These are phyloP conservation scores for Venusia cambrica DNA, from an alignment of 2,888 invertebrate genomes.

Conservation along the genomic window DNA sequence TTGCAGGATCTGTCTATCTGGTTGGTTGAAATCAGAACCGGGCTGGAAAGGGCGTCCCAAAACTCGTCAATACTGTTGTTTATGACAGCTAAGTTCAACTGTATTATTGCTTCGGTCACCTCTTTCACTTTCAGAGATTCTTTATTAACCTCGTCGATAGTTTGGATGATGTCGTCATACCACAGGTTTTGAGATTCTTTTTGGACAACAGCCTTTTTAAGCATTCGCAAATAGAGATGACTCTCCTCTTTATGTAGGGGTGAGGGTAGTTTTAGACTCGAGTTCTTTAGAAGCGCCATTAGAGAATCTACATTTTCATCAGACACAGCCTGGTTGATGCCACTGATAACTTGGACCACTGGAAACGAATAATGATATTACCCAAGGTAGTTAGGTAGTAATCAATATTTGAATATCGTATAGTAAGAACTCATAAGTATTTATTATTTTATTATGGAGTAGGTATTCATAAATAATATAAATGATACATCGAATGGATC, in stretches of 20 bases:
- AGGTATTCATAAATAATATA: too few relatives aligned
- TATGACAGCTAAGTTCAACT: conserved; percentile 63
- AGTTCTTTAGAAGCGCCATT: conserved; percentile 68
- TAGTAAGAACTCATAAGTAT: too few relatives aligned
- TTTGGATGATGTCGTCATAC: conserved; percentile 79
- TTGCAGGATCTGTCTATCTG: conserved; percentile 58
- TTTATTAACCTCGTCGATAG: conserved; percentile 65
- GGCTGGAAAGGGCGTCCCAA: conserved; percentile 55
- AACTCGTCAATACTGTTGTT: conserved; percentile 64
- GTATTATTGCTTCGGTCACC: conserved; percentile 64
- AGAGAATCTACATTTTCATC: conserved; percentile 74
- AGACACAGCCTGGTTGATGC: conserved; percentile 82
- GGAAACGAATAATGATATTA: conserved; percentile 41
- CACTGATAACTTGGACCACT: conserved; percentile 80
- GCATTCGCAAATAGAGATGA: conserved; percentile 74
- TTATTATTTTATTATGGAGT: too few relatives aligned
- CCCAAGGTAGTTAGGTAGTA: too few relatives aligned
- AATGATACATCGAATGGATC: too few relatives aligned
- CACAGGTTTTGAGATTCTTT: conserved; percentile 81
- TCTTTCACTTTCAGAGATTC: conserved; percentile 75
- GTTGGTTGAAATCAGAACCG: conserved; percentile 44
- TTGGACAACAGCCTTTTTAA: conserved; percentile 70
- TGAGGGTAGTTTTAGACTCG: conserved; percentile 64
- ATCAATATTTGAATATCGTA: too few relatives aligned
- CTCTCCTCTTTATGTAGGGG: conserved; percentile 70